Conservation (phyloP, 2,888 invertebrate species). For the Dryococelus australis region DNA sequence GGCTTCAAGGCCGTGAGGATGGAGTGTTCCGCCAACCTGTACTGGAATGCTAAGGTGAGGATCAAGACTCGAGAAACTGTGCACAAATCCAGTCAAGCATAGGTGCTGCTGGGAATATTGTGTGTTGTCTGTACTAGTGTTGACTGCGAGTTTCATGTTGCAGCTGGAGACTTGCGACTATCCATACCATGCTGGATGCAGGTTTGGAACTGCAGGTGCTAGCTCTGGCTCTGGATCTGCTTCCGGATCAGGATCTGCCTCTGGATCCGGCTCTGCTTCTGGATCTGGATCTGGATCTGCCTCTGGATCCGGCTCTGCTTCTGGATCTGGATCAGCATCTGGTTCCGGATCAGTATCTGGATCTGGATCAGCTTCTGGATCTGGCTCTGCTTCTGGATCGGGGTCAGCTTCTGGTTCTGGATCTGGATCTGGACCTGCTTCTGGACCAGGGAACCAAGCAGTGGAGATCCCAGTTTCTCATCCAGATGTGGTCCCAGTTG, state of each 20-base stretch:
- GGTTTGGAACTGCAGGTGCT: neutral
- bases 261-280: neutral
- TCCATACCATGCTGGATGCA: neutral
- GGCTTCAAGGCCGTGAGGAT: conserved; percentile 25
- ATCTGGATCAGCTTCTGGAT: neutral
- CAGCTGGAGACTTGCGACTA: conserved; percentile 26
- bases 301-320: neutral
- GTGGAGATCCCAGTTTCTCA: neutral
- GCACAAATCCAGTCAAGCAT: neutral
- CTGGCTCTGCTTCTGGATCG: neutral
- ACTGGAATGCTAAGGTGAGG: conserved; percentile 19
- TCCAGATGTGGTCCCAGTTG: neutral
- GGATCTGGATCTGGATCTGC: neutral
- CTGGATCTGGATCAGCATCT: no score
- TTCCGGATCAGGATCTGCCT: neutral
- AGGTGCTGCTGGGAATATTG: no score
- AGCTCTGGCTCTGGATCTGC: neutral
- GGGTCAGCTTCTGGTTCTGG: neutral
- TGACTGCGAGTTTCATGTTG: neutral
- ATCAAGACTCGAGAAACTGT: neutral
- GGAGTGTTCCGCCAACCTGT: conserved; percentile 19
- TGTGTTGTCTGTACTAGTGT: neutral
- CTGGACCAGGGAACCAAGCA: neutral
- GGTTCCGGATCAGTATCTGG: no score
- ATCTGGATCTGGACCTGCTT: neutral